These are phyloP conservation scores for Tachypleus tridentatus DNA, from an alignment of 1,140 invertebrate genomes.

Conservation along the genomic window DNA sequence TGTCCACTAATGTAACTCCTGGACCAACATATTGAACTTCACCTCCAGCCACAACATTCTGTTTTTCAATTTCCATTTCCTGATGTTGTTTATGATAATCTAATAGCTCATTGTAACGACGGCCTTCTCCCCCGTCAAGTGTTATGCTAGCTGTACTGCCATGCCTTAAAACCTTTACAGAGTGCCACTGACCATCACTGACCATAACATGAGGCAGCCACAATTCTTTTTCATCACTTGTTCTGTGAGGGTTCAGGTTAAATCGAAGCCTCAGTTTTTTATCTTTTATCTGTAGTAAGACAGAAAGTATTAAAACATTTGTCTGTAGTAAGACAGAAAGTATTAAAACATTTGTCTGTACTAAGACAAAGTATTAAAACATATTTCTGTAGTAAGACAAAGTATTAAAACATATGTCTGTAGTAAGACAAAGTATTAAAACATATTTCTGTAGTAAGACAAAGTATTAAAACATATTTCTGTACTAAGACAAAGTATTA, in stretches of 20 bases:
- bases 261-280: constrained; percentile 78
- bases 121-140: constrained; percentile 87
- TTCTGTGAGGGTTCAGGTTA: constrained; percentile 75
- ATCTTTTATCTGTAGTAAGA: constrained; percentile 55
- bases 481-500: too few relatives aligned
- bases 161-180: constrained; percentile 63
- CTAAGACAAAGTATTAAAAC: too few relatives aligned
- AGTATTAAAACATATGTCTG: too few relatives aligned
- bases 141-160: constrained; percentile 87
- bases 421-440: too few relatives aligned
- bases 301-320: too few relatives aligned
- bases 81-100: constrained; percentile 72
- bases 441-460: too few relatives aligned
- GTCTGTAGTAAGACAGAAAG: too few relatives aligned
- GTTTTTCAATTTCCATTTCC: constrained; percentile 81
- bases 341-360: too few relatives aligned
- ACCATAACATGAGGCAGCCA: constrained; percentile 80
- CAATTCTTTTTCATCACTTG: constrained; percentile 71
- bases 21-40: constrained; percentile 84
- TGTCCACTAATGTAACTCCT: constrained; percentile 67
- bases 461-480: too few relatives aligned
- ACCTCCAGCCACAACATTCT: constrained; percentile 86
- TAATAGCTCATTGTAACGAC: constrained; percentile 87
- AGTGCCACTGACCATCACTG: constrained; percentile 96
- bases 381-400: too few relatives aligned